Conservation (phyloP, 2,888 invertebrate genomes). For the Microplitis manilae region DNA sequence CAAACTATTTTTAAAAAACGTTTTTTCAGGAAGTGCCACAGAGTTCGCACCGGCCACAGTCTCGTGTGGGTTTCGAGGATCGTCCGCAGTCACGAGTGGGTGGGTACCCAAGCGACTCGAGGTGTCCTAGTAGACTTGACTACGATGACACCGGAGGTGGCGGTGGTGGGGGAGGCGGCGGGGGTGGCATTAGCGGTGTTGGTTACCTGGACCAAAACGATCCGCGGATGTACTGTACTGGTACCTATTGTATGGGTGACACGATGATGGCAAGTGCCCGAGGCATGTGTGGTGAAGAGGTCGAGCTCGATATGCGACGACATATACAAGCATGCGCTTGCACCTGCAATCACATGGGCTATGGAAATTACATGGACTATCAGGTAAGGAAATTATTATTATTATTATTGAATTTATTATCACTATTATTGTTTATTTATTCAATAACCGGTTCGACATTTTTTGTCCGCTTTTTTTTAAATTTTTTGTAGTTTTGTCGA, state of each 20-base stretch:
- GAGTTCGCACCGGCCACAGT: conserved; percentile 65
- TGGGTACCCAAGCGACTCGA: conserved; percentile 65
- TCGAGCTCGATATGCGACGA: conserved; percentile 88
- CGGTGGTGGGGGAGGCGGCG: not conserved
- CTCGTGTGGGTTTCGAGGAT: conserved; percentile 68
- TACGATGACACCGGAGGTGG: conserved; percentile 68
- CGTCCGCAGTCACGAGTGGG: conserved; percentile 68
- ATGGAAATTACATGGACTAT: conserved; percentile 93
- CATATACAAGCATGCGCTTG: conserved; percentile 92
- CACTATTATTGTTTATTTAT: not conserved
- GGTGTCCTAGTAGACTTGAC: conserved; percentile 68
- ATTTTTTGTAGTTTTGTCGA: not conserved
- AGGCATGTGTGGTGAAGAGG: conserved; percentile 74
- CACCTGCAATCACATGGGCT: conserved; percentile 94
- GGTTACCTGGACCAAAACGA: conserved; percentile 68
- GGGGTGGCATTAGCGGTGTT: not conserved
- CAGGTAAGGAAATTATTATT: conserved; percentile 75
- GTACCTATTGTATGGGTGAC: conserved; percentile 70
- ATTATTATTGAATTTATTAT: not conserved
- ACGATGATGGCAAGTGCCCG: conserved; percentile 71
- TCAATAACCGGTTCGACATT: not conserved
- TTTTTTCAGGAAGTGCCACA: conserved; percentile 52
- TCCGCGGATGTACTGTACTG: conserved; percentile 70
- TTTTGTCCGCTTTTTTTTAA: not conserved
- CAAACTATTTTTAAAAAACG: not conserved